phyloP scores from a whole-genome alignment of 2,113 vertebrate species.

The Rhinoptilus africanus region DNA sequence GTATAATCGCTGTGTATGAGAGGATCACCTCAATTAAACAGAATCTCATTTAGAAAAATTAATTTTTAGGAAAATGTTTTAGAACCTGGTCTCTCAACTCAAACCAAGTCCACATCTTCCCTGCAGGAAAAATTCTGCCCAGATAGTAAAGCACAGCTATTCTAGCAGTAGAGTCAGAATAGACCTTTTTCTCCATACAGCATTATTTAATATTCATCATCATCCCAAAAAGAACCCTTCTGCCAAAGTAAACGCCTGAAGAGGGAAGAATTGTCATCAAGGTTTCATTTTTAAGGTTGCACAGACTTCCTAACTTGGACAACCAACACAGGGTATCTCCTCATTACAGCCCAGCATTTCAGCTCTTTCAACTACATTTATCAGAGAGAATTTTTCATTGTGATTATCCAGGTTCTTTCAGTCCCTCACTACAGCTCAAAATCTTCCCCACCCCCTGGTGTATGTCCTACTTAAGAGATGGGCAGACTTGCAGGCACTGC shows the following conservation, averaged over 20 bases:
- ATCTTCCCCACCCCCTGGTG: not conserved
- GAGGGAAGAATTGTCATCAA: not conserved
- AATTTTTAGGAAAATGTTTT: not conserved
- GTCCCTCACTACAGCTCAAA: not conserved
- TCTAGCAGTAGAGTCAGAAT: not conserved
- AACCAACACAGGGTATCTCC: not conserved
- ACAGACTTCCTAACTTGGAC: not conserved
- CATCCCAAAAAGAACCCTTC: not conserved
- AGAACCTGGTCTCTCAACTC: not conserved
- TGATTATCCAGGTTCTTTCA: conserved; percentile 29
- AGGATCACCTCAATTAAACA: not conserved
- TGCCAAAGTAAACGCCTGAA: not conserved
- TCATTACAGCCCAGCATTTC: not conserved
- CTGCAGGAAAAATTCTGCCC: not conserved
- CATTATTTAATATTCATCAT: conserved; percentile 6
- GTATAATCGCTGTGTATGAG: not conserved
- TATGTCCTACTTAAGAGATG: not conserved
- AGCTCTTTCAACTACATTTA: conserved; percentile 10
- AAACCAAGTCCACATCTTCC: not conserved
- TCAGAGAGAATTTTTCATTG: conserved; percentile 52
- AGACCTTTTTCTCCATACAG: not conserved
- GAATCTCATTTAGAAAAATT: not conserved
- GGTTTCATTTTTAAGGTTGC: not conserved
- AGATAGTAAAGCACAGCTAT: not conserved
- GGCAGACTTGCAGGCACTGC: not conserved